Conservation (phyloP, 2,113 vertebrate species). For the Gulo gulo region DNA sequence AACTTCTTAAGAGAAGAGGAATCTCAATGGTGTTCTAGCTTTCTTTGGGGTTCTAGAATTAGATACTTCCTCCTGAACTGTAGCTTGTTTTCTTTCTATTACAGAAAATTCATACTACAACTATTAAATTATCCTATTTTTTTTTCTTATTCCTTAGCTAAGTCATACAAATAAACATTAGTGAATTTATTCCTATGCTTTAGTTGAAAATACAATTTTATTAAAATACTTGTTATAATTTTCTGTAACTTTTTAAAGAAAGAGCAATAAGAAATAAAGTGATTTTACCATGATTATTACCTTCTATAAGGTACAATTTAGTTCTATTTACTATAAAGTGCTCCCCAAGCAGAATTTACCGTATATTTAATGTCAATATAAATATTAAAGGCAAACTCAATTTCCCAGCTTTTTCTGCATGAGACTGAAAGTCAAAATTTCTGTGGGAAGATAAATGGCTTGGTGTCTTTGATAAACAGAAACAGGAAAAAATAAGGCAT, state of each 20-base stretch:
- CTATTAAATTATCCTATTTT: not conserved
- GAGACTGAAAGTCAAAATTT: slow-evolving; percentile 12
- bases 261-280: not conserved
- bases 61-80: not conserved
- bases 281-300: not conserved
- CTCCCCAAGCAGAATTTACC: not conserved
- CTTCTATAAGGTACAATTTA: not conserved
- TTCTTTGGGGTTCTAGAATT: not conserved
- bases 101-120: not conserved
- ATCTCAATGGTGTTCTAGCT: not conserved
- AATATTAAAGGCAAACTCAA: not conserved
- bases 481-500: not conserved
- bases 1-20: not conserved
- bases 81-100: not conserved
- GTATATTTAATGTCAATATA: not conserved
- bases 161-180: not conserved
- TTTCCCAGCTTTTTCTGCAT: not conserved
- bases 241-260: not conserved
- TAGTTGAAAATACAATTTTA: not conserved
- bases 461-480: not conserved
- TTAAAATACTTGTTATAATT: not conserved
- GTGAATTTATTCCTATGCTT: not conserved
- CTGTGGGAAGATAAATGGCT: not conserved
- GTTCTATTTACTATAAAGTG: not conserved
- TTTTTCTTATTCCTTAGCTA: not conserved